A percentile compares a stretch with the other conserved stretches of the same genome.
Conservation (phyloP, 2,888 invertebrate genomes). For the Sceliomorpha sp. region DNA sequence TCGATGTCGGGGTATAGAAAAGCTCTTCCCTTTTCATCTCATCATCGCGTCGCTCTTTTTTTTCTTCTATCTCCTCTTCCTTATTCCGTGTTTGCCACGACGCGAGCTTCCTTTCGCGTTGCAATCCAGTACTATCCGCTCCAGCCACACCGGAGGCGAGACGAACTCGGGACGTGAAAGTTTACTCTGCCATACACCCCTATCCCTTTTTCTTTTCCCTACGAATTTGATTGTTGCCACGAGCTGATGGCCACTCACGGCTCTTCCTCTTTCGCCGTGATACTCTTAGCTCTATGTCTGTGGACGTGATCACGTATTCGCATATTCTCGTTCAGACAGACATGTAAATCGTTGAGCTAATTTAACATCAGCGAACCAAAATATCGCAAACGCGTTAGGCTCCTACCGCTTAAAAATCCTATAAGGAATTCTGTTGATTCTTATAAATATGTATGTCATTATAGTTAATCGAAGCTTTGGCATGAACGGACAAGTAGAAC, state of each 20-base stretch:
- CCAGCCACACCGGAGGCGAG: slow-evolving; percentile 52
- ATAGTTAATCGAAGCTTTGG: no score
- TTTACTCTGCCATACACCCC: slow-evolving; percentile 55
- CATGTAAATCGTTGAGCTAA: no score
- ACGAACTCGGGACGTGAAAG: slow-evolving; percentile 60
- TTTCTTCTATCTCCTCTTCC: slow-evolving; percentile 31
- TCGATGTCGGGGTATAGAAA: slow-evolving; percentile 21
- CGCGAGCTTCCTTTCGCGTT: slow-evolving; percentile 6
- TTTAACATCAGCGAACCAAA: no score
- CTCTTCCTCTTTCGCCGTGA: neutral
- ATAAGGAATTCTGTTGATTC: no score
- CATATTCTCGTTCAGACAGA: no score
- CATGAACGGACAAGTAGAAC: no score
- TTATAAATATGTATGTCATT: no score
- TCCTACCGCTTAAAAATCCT: no score
- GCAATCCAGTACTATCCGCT: slow-evolving; percentile 1
- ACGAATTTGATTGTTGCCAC: slow-evolving; percentile 64
- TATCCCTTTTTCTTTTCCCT: slow-evolving; percentile 45
- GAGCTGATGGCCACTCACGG: slow-evolving; percentile 61
- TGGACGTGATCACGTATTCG: no score
- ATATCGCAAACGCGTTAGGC: no score
- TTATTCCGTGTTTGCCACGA: slow-evolving; percentile 1
- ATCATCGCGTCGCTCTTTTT: slow-evolving; percentile 47
- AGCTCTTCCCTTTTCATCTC: slow-evolving; percentile 32
- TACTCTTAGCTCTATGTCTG: neutral